phyloP scores from a whole-genome alignment of 2,888 invertebrate genomes.

The Cremastinae sp. region DNA sequence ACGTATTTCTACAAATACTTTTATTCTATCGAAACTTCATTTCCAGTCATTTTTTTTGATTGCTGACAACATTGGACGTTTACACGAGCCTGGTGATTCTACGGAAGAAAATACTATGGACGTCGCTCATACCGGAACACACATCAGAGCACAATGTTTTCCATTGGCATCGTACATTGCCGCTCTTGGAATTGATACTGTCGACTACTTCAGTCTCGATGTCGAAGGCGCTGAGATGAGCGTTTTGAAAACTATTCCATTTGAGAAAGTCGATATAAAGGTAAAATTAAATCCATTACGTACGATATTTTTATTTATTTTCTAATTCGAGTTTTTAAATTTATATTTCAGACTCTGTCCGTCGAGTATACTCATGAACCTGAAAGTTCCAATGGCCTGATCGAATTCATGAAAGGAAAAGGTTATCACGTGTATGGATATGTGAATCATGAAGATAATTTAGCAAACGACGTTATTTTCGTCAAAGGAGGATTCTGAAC shows the following conservation, averaged over 20 bases:
- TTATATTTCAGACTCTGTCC: conserved; percentile 75
- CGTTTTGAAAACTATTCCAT: conserved; percentile 81
- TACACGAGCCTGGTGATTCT: conserved; percentile 69
- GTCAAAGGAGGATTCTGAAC: conserved; percentile 69
- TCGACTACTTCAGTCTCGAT: conserved; percentile 82
- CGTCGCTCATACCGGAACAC: conserved; percentile 68
- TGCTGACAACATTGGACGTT: conserved; percentile 78
- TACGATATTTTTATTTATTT: conserved; percentile 1
- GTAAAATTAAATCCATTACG: too few species aligned
- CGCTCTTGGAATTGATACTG: conserved; percentile 80
- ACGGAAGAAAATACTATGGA: conserved; percentile 64
- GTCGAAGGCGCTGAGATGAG: conserved; percentile 82
- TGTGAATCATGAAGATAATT: conserved; percentile 78
- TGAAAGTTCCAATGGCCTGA: conserved; percentile 76
- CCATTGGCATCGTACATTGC: conserved; percentile 81
- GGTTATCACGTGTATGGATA: conserved; percentile 79
- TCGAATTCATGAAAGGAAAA: conserved; percentile 76
- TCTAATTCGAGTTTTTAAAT: neutral
- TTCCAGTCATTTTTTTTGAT: conserved; percentile 79
- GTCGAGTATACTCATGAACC: conserved; percentile 81
- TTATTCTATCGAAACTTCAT: neutral
- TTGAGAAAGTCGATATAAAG: conserved; percentile 80
- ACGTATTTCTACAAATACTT: too few species aligned
- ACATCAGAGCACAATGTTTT: conserved; percentile 81
- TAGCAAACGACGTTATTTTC: conserved; percentile 82